Evolutionary conservation across 35 echinoderm and acorn worm species (phyloP).

Genomic region (Diadema setosum): DNA sequence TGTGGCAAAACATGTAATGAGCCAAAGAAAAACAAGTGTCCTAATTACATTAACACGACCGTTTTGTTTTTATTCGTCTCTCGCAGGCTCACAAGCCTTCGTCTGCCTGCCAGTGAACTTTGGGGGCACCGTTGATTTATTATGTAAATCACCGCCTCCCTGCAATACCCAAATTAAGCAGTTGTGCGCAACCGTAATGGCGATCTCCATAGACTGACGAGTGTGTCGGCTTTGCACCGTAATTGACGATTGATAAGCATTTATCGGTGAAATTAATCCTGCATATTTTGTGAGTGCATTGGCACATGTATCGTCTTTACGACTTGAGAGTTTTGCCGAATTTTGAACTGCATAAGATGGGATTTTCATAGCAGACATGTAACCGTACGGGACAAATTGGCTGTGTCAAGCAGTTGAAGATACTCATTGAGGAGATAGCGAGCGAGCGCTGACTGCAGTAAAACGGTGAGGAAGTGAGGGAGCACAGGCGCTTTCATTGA

Average conservation of each 20-base stretch:
- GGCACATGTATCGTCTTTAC: background rate
- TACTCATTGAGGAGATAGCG: too few relatives aligned
- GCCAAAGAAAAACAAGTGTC: too few relatives aligned
- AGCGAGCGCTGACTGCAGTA: too few relatives aligned
- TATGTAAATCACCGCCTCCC: conserved; percentile 21
- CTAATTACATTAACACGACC: too few relatives aligned
- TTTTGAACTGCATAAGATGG: background rate
- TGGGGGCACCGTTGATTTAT: conserved; percentile 1
- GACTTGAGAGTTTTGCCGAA: background rate
- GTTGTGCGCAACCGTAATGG: conserved; percentile 21
- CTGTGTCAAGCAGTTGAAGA: conserved; percentile 14
- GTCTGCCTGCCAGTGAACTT: background rate
- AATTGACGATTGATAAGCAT: background rate
- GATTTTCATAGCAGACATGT: conserved; percentile 1
- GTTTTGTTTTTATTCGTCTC: too few relatives aligned
- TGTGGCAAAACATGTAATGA: too few relatives aligned
- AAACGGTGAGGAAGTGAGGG: too few relatives aligned
- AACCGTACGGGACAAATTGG: conserved; percentile 5
- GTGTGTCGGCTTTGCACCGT: background rate
- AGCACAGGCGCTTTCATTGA: too few relatives aligned
- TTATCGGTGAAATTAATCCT: background rate
- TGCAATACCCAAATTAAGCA: conserved; percentile 29
- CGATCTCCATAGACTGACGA: conserved; percentile 3
- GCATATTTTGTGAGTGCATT: background rate
- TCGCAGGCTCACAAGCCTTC: too few relatives aligned